A percentile compares a stretch with the other conserved stretches of the same genome.
phyloP scores from a whole-genome alignment of 2,888 invertebrate genomes.

The Polyommatus iphigenia region DNA sequence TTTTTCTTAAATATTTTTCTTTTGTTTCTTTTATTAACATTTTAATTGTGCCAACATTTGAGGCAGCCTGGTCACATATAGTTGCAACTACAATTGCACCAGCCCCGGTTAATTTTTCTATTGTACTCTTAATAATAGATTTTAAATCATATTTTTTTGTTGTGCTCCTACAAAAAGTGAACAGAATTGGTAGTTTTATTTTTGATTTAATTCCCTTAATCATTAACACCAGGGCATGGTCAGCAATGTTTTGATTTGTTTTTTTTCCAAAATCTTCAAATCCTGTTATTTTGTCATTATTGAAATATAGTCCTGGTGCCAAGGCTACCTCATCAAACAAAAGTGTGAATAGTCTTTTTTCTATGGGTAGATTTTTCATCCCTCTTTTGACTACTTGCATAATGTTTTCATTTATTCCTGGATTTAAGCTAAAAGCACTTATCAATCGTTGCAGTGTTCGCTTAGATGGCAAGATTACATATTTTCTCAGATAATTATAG shows the following conservation, averaged over 20 bases:
- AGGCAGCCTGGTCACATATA: constrained; percentile 24
- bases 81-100: constrained; percentile 12
- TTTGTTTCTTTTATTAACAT: constrained; percentile 18
- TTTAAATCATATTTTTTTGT: constrained; percentile 11
- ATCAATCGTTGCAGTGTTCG: too few species aligned
- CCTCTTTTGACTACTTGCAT: too few species aligned
- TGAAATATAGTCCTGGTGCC: neutral
- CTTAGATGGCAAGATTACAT: too few species aligned
- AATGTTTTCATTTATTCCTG: too few species aligned
- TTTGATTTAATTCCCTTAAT: constrained; percentile 14
- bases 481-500: too few species aligned
- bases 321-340: neutral
- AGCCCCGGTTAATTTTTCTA: neutral
- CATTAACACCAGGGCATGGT: constrained; percentile 20
- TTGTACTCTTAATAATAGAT: neutral
- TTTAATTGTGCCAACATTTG: constrained; percentile 14
- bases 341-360: neutral
- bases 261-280: neutral
- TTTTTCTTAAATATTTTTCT: constrained; percentile 23
- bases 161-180: constrained; percentile 16
- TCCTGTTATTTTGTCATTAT: neutral
- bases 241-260: neutral
- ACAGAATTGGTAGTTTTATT: constrained; percentile 16
- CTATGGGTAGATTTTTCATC: too few species aligned
- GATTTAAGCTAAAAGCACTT: too few species aligned